phyloP scores from a whole-genome alignment of 2,888 invertebrate genomes.

The Pemphredon lugubris region DNA sequence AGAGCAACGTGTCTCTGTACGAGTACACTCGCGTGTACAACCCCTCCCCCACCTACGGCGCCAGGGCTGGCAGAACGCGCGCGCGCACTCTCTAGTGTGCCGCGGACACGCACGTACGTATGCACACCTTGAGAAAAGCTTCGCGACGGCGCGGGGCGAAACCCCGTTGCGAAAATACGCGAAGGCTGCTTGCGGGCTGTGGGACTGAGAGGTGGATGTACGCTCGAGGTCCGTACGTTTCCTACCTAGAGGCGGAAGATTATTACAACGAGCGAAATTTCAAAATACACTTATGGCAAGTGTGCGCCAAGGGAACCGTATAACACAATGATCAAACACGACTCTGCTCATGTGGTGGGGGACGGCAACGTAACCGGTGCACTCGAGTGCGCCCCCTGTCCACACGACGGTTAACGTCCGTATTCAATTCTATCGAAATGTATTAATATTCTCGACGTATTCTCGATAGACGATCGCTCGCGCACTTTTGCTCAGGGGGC shows the following conservation, averaged over 20 bases:
- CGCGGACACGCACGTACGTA: constrained; percentile 27
- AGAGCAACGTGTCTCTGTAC: constrained; percentile 23
- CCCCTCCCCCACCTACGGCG: not conserved
- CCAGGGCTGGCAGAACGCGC: not conserved
- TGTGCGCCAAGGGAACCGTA: constrained; percentile 75
- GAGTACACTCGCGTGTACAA: not conserved
- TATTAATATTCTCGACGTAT: constrained; percentile 58
- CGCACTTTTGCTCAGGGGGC: too few relatives aligned
- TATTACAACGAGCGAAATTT: constrained; percentile 76
- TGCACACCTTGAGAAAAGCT: constrained; percentile 48
- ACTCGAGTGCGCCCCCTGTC: constrained; percentile 49
- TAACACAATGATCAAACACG: constrained; percentile 77
- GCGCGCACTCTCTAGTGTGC: too few relatives aligned
- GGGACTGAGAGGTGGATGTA: not conserved
- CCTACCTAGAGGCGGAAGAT: constrained; percentile 66
- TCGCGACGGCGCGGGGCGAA: constrained; percentile 40
- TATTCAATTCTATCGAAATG: constrained; percentile 59
- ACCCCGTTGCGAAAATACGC: constrained; percentile 67
- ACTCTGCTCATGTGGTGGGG: constrained; percentile 55
- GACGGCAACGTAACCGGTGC: constrained; percentile 51
- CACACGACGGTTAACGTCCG: constrained; percentile 43
- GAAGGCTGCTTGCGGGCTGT: not conserved
- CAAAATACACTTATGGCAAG: constrained; percentile 77
- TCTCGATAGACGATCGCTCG: too few relatives aligned
- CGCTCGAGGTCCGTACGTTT: constrained; percentile 29